Conservation (phyloP, 2,888 invertebrate genomes). For the Lepidocyrtinus sp. region DNA sequence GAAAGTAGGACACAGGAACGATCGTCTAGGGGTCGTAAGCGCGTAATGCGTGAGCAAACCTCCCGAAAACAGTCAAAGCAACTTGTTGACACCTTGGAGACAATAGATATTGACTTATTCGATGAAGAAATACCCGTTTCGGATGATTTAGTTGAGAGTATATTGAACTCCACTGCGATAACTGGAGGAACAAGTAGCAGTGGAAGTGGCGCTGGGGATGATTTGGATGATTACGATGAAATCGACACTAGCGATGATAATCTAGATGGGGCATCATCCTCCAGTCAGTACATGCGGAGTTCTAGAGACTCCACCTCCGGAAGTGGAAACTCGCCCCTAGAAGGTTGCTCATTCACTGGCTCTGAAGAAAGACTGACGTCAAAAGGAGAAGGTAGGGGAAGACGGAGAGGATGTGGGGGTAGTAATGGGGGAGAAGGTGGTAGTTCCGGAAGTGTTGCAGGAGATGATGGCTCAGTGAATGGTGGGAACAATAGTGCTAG, state of each 20-base stretch:
- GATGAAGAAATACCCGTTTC: constrained; percentile 66
- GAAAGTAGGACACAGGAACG: constrained; percentile 67
- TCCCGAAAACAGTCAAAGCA: constrained; percentile 52
- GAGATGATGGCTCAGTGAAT: constrained; percentile 60
- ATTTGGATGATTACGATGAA: constrained; percentile 66
- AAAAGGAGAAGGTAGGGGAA: constrained; percentile 40
- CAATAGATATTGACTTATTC: constrained; percentile 61
- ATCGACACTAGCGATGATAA: constrained; percentile 67
- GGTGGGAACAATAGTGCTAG: constrained; percentile 66
- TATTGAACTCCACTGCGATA: constrained; percentile 56
- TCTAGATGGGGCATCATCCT: constrained; percentile 67
- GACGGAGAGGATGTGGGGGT: constrained; percentile 28
- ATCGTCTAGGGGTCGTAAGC: constrained; percentile 66
- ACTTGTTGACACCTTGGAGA: constrained; percentile 39
- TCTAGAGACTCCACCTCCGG: constrained; percentile 49
- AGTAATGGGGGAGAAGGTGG: constrained; percentile 38
- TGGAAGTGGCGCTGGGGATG: constrained; percentile 63
- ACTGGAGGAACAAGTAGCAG: constrained; percentile 48
- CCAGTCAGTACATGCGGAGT: constrained; percentile 58
- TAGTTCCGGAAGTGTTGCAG: constrained; percentile 39
- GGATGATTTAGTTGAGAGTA: constrained; percentile 45
- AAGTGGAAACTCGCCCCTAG: constrained; percentile 56
- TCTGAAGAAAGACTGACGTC: constrained; percentile 50
- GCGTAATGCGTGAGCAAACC: constrained; percentile 53
- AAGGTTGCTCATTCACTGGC: constrained; percentile 40